phyloP scores from a whole-genome alignment of 2,888 invertebrate genomes.

The Odontocolon sp. region DNA sequence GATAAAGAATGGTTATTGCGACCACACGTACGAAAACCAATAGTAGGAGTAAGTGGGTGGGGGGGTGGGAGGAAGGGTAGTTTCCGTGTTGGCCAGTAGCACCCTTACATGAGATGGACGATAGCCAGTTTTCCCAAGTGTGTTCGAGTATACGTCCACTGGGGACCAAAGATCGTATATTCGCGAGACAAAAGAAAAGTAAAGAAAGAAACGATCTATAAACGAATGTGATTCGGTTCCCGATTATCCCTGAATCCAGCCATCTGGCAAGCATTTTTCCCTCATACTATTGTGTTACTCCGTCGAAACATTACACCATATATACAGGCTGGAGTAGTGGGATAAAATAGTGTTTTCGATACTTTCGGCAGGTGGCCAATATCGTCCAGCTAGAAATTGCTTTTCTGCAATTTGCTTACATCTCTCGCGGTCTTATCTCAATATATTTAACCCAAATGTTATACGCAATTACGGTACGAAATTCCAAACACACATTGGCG shows the following conservation, averaged over 20 bases:
- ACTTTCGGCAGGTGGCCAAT: conserved; percentile 60
- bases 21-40: conserved; percentile 47
- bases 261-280: conserved; percentile 55
- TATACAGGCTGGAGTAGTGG: background rate
- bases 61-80: conserved; percentile 3
- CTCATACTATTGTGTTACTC: conserved; percentile 22
- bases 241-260: conserved; percentile 38
- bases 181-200: conserved; percentile 2
- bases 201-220: conserved; percentile 25
- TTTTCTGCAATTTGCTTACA: conserved; percentile 18
- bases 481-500: background rate
- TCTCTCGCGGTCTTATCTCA: conserved; percentile 1
- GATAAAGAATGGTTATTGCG: conserved; percentile 54
- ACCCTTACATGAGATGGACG: conserved; percentile 53
- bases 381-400: conserved; percentile 14
- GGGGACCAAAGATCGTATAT: background rate
- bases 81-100: conserved; percentile 32
- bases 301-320: conserved; percentile 17
- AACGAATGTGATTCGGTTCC: conserved; percentile 43
- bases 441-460: conserved; percentile 1
- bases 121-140: conserved; percentile 43
- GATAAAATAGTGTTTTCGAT: background rate
- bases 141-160: too few species aligned
- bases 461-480: conserved; percentile 6
- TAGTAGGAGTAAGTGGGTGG: too few species aligned